phyloP scores from a whole-genome alignment of 2,113 vertebrate genomes.

The Pogonocichla stellata region DNA sequence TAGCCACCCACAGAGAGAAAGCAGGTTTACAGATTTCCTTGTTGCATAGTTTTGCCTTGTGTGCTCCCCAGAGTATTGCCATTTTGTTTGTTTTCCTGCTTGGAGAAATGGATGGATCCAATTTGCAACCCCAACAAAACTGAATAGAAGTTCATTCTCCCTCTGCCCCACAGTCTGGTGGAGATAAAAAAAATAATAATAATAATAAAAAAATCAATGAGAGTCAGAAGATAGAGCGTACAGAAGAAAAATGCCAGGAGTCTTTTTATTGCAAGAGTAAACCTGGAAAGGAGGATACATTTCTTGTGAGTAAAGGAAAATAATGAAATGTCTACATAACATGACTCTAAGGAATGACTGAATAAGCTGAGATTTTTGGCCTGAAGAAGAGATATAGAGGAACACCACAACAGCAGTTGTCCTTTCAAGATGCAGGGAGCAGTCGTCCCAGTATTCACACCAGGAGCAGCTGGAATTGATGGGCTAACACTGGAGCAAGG shows the following conservation, averaged over 20 bases:
- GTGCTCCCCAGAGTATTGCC: constrained; percentile 22
- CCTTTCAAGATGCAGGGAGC: not conserved
- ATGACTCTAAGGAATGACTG: not conserved
- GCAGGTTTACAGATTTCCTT: constrained; percentile 54
- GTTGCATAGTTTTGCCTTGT: not conserved
- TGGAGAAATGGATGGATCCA: constrained; percentile 58
- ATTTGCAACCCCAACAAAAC: constrained; percentile 35
- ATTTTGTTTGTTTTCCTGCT: constrained; percentile 51
- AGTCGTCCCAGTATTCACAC: not conserved
- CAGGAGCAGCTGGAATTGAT: not conserved
- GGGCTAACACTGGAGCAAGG: not conserved
- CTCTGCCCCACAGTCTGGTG: not conserved
- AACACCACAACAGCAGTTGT: not conserved
- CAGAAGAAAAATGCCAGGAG: not conserved
- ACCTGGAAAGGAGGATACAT: not conserved
- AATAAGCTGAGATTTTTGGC: not conserved
- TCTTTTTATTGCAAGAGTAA: constrained; percentile 1
- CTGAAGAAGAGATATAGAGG: not conserved
- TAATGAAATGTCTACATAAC: not conserved
- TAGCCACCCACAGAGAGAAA: constrained; percentile 57
- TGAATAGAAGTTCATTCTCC: not conserved
- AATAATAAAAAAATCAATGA: not conserved
- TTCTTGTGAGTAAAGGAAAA: not conserved
- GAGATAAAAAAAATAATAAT: constrained; percentile 15
- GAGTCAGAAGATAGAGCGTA: not conserved